Percentiles rank a stretch among this genome's conserved stretches.
phyloP scores from a whole-genome alignment of 2,888 invertebrate genomes.

The Agrotis ipsilon region DNA sequence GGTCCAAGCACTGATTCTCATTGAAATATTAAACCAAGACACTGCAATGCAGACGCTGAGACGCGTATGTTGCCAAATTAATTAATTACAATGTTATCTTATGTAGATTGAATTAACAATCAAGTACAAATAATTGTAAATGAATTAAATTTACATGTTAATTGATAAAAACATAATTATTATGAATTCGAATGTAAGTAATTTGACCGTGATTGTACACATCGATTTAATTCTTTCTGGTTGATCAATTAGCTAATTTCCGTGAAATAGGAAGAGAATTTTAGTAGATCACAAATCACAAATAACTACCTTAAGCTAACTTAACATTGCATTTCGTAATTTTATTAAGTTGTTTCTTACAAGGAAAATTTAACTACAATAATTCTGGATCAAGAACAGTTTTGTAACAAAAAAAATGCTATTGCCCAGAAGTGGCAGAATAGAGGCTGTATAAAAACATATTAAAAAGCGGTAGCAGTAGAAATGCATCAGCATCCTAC shows the following conservation, averaged over 20 bases:
- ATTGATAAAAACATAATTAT: background rate
- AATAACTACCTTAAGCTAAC: too few species aligned
- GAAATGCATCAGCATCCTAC: background rate
- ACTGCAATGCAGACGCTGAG: conserved; percentile 85
- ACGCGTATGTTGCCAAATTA: conserved; percentile 78
- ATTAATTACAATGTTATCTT: conserved; percentile 64
- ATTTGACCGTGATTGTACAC: conserved; percentile 33
- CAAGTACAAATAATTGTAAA: conserved; percentile 18
- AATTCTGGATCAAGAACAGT: background rate
- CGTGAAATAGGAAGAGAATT: background rate
- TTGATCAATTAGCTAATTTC: conserved; percentile 20
- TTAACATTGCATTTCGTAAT: background rate
- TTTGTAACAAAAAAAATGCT: too few species aligned
- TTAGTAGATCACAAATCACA: background rate
- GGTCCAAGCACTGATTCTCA: conserved; percentile 87
- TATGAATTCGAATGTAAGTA: background rate
- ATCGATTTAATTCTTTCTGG: conserved; percentile 19
- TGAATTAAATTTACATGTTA: conserved; percentile 12
- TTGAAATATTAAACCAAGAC: conserved; percentile 91
- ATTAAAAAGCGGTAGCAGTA: background rate
- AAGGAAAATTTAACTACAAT: background rate
- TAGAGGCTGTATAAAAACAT: background rate
- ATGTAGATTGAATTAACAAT: conserved; percentile 7
- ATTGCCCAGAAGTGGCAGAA: background rate
- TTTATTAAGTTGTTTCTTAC: background rate